Percentiles rank a stretch among this genome's conserved stretches.
Conservation (phyloP, 1,140 invertebrate species). For the Paralvinella palmiformis region DNA sequence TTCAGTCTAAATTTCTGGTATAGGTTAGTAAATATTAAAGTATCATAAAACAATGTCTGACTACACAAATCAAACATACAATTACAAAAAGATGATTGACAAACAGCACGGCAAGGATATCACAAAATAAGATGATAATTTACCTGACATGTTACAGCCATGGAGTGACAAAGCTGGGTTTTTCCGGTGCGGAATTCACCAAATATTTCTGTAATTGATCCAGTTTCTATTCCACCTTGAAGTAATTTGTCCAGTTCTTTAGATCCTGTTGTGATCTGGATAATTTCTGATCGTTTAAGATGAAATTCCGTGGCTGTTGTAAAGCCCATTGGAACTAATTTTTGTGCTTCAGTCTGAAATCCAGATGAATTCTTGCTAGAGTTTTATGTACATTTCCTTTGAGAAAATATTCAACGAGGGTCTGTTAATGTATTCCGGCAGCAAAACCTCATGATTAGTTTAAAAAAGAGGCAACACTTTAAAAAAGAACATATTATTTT, state of each 20-base stretch:
- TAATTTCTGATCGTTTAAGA: conserved; percentile 68
- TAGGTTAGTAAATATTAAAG: not conserved
- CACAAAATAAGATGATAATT: no score
- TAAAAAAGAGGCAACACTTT: no score
- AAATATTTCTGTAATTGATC: conserved; percentile 99
- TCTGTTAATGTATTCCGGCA: no score
- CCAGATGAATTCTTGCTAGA: not conserved
- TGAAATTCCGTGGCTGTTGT: conserved; percentile 95
- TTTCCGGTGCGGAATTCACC: conserved; percentile 98
- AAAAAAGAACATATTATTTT: not conserved
- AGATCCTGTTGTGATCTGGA: conserved; percentile 79
- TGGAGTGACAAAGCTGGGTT: conserved; percentile 92
- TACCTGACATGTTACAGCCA: conserved; percentile 97
- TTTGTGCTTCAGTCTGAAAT: conserved; percentile 70
- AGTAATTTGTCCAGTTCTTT: conserved; percentile 59
- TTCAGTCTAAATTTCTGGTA: no score
- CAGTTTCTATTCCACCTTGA: conserved; percentile 91
- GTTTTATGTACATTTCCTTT: no score
- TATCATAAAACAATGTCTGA: not conserved
- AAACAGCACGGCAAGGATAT: no score
- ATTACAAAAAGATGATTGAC: no score
- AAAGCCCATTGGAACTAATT: conserved; percentile 95
- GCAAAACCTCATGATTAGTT: no score
- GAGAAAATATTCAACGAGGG: no score
- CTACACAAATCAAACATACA: not conserved